Evolutionary conservation across 2,113 vertebrate genomes (phyloP).

Genomic region (Rana temporaria): DNA sequence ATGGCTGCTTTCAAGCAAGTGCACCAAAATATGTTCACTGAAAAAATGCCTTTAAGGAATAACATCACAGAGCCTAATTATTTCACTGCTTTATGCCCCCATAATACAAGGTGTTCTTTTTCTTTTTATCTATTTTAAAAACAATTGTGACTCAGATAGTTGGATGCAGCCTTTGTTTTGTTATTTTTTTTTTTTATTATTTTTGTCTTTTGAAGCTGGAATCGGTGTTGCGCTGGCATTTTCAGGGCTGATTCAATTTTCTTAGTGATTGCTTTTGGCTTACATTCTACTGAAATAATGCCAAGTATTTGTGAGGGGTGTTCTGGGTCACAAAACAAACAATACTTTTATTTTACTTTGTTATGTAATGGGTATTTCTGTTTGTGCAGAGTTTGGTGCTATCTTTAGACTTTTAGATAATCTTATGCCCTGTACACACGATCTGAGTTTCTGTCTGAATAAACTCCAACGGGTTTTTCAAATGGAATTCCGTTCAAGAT

Average conservation of each 20-base stretch:
- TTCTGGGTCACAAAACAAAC: constrained; percentile 9
- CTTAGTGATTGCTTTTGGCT: constrained; percentile 9
- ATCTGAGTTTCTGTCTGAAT: too few relatives aligned
- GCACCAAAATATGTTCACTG: too few relatives aligned
- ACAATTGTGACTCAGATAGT: not conserved
- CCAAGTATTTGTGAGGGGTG: constrained; percentile 1
- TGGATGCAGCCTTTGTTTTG: not conserved
- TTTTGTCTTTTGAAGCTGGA: not conserved
- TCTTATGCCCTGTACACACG: too few relatives aligned
- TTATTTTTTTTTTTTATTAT: too few relatives aligned
- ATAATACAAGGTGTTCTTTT: not conserved
- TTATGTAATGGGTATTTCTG: not conserved
- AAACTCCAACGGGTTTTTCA: too few relatives aligned
- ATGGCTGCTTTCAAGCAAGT: too few relatives aligned
- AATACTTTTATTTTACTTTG: not conserved
- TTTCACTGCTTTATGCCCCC: too few relatives aligned
- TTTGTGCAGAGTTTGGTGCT: not conserved
- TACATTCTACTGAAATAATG: constrained; percentile 2
- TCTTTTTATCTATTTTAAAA: not conserved
- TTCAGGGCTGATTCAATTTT: constrained; percentile 28
- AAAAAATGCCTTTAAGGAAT: too few relatives aligned
- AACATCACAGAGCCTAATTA: too few relatives aligned
- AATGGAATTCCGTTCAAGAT: too few relatives aligned
- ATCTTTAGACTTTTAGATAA: not conserved
- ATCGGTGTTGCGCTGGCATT: constrained; percentile 18